phyloP scores from a whole-genome alignment of 2,113 vertebrate genomes.

The Eublepharis macularius region DNA sequence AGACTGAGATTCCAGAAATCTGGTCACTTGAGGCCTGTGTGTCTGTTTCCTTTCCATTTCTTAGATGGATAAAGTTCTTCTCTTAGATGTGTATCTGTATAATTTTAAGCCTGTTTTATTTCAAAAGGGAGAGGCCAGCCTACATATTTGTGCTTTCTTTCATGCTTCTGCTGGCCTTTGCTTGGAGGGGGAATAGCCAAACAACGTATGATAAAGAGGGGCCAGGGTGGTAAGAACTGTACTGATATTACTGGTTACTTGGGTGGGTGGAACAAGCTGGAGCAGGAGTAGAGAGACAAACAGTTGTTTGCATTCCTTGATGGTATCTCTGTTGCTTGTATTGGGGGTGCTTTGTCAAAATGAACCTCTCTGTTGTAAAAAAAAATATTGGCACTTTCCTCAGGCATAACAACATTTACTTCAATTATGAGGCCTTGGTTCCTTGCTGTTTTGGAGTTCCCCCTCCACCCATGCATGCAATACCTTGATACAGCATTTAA shows the following conservation, averaged over 20 bases:
- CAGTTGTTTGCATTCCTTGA: slow-evolving; percentile 19
- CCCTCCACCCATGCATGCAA: not conserved
- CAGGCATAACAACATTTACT: not conserved
- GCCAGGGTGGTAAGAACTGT: slow-evolving; percentile 2
- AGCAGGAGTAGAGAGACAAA: slow-evolving; percentile 16
- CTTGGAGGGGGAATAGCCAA: slow-evolving; percentile 41
- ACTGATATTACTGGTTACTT: not conserved
- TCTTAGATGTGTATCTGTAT: slow-evolving; percentile 19
- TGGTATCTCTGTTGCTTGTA: not conserved
- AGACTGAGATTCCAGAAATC: slow-evolving; percentile 23
- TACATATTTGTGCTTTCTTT: slow-evolving; percentile 29
- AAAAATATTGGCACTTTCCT: not conserved
- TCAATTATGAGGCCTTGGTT: not conserved
- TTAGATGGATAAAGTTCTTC: slow-evolving; percentile 22
- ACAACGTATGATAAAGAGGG: not conserved
- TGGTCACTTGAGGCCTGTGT: not conserved
- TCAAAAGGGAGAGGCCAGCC: not conserved
- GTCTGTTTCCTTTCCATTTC: slow-evolving; percentile 28
- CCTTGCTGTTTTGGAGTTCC: not conserved
- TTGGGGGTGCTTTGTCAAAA: not conserved
- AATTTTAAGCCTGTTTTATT: slow-evolving; percentile 29
- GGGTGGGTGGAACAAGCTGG: slow-evolving; percentile 17
- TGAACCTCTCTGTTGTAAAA: not conserved
- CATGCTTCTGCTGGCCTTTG: slow-evolving; percentile 21
- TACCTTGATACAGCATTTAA: not conserved